Evolutionary conservation across 1,140 invertebrate species (phyloP).

Genomic region (Adoxophyes honmai): DNA sequence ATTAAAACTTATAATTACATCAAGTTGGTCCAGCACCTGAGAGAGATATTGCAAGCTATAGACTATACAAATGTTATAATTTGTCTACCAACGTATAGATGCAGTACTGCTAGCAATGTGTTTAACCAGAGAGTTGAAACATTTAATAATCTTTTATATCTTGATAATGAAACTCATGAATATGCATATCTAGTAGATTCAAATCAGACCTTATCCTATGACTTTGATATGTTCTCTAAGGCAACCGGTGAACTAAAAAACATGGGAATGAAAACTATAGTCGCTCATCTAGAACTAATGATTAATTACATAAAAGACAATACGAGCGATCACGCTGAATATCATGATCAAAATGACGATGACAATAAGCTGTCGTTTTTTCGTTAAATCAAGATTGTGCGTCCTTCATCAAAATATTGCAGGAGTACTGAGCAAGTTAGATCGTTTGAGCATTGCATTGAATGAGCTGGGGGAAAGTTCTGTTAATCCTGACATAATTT

Average conservation of each 20-base stretch:
- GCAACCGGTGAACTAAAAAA: background rate
- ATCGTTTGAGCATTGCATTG: background rate
- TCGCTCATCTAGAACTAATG: background rate
- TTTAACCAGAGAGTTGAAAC: conserved; percentile 23
- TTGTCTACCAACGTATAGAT: conserved; percentile 8
- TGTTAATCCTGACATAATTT: background rate
- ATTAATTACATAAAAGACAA: no score
- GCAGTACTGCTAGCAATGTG: conserved; percentile 3
- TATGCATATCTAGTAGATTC: conserved; percentile 17
- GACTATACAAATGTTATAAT: conserved; percentile 4
- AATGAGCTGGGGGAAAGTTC: background rate
- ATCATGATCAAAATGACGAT: no score
- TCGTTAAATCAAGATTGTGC: background rate
- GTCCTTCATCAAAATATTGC: background rate
- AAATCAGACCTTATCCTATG: background rate
- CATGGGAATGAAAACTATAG: background rate
- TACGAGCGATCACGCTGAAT: no score
- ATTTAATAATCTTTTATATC: conserved; percentile 22
- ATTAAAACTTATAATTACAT: background rate
- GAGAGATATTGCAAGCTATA: background rate
- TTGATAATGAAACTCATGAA: conserved; percentile 15
- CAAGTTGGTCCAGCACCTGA: background rate
- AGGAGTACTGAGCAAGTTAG: background rate
- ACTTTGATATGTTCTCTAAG: background rate
- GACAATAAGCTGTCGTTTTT: no score